Percentiles rank a stretch among this genome's conserved stretches.
These are phyloP conservation scores for Trypoxylus dichotomus DNA, from an alignment of 1,140 invertebrate species.

Conservation along the genomic window DNA sequence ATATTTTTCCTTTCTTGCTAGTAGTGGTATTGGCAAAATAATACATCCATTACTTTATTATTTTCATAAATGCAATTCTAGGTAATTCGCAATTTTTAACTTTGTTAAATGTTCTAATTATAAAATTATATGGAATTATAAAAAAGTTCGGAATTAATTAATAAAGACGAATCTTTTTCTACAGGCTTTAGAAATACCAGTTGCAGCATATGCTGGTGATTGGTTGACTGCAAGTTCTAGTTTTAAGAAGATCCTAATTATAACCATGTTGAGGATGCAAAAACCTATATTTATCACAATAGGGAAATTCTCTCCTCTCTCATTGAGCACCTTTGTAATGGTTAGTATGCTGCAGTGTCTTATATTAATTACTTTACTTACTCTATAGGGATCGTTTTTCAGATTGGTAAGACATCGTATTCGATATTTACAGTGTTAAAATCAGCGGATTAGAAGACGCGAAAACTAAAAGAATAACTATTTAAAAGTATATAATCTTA, in stretches of 20 bases:
- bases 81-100: no score
- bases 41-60: no score
- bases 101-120: no score
- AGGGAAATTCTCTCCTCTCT: conserved; percentile 32
- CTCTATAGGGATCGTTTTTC: not conserved
- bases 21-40: no score
- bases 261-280: conserved; percentile 33
- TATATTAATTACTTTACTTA: not conserved
- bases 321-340: conserved; percentile 31
- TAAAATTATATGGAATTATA: no score
- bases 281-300: conserved; percentile 32
- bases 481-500: no score
- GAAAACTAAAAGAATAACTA: no score
- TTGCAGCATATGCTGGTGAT: conserved; percentile 27
- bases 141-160: no score
- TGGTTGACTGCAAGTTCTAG: conserved; percentile 24
- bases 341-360: conserved; percentile 6
- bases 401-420: conserved; percentile 34
- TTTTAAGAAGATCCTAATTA: conserved; percentile 30
- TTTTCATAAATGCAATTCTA: no score
- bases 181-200: conserved; percentile 31
- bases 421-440: conserved; percentile 34
- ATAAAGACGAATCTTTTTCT: no score
- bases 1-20: no score
- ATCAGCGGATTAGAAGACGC: not conserved